Evolutionary conservation across 2,888 invertebrate species (phyloP).

Genomic region (Leptura quadrifasciata): DNA sequence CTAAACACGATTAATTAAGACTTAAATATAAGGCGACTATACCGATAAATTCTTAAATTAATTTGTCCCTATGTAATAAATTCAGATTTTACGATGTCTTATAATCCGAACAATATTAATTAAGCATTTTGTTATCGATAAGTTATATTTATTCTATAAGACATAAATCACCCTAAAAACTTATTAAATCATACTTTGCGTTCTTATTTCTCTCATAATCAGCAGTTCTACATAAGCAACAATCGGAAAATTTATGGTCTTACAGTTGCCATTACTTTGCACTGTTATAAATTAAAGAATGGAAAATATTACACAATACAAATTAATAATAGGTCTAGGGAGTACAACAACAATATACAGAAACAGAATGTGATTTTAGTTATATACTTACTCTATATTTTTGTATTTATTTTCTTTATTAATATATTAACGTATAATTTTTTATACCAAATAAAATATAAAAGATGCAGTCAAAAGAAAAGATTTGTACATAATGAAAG

Average conservation of each 20-base stretch:
- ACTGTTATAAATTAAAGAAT: background rate
- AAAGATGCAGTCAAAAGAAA: no score
- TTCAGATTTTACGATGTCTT: slow-evolving; percentile 48
- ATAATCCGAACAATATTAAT: slow-evolving; percentile 54
- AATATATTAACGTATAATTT: no score
- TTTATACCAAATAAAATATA: no score
- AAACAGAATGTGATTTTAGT: no score
- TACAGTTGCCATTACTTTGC: background rate
- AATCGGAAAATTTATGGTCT: slow-evolving; percentile 4
- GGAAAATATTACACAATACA: no score
- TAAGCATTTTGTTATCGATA: slow-evolving; percentile 41
- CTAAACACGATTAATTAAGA: slow-evolving; percentile 56
- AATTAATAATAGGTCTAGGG: no score
- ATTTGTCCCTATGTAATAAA: slow-evolving; percentile 52
- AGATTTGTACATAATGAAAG: no score
- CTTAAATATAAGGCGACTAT: slow-evolving; percentile 52
- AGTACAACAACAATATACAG: no score
- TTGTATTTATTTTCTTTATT: no score
- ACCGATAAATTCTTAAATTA: slow-evolving; percentile 58
- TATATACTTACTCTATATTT: no score
- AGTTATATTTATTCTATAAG: slow-evolving; percentile 30
- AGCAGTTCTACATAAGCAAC: slow-evolving; percentile 21
- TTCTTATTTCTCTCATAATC: slow-evolving; percentile 25
- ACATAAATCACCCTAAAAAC: slow-evolving; percentile 33
- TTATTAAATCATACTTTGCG: slow-evolving; percentile 19